A percentile compares a stretch with the other conserved stretches of the same genome.
These are phyloP conservation scores for Drosophila elegans DNA, from an alignment of 1,140 invertebrate genomes.

Conservation along the genomic window DNA sequence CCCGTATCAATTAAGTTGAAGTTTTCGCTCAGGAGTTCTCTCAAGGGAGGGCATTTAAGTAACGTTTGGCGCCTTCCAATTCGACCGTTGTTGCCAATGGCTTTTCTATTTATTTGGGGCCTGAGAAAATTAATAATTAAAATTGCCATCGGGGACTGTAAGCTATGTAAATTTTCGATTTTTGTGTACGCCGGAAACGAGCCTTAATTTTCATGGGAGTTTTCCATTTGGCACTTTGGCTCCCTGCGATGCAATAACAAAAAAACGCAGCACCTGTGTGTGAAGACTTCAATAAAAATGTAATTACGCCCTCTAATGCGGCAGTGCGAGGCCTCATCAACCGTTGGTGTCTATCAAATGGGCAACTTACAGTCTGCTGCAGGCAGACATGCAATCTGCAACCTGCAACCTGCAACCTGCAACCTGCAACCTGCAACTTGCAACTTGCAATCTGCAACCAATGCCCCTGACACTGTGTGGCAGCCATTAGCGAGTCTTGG, in stretches of 20 bases:
- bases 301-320: constrained; percentile 79
- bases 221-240: constrained; percentile 40
- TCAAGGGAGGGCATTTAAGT: constrained; percentile 6
- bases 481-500: constrained; percentile 68
- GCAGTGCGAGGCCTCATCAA: constrained; percentile 37
- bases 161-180: constrained; percentile 60
- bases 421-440: constrained; percentile 43
- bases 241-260: constrained; percentile 26
- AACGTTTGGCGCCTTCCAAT: constrained; percentile 9
- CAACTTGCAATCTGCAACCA: constrained; percentile 29
- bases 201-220: constrained; percentile 69
- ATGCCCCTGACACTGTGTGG: constrained; percentile 74
- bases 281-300: constrained; percentile 72
- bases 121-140: constrained; percentile 82
- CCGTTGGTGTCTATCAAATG: constrained; percentile 32
- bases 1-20: background rate
- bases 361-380: constrained; percentile 22
- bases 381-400: constrained; percentile 11
- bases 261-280: constrained; percentile 20
- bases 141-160: constrained; percentile 53
- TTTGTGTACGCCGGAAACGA: constrained; percentile 62
- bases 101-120: constrained; percentile 55
- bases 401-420: constrained; percentile 43
- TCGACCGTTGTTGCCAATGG: constrained; percentile 57
- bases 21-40: background rate